phyloP scores from a whole-genome alignment of 2,113 vertebrate species.

The Brevimyrus niger region DNA sequence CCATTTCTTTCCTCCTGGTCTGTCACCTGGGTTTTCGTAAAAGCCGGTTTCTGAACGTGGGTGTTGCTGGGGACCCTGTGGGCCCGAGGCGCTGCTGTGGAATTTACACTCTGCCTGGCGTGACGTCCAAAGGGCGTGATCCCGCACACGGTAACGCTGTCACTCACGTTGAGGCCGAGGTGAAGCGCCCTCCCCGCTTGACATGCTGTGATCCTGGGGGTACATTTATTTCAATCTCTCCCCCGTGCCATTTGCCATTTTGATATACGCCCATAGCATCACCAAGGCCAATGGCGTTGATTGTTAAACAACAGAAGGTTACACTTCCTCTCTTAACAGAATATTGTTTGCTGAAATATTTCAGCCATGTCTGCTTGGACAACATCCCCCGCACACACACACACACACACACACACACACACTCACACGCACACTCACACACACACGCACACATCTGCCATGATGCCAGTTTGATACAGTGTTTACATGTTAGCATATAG shows the following conservation, averaged over 20 bases:
- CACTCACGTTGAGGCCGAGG: background rate
- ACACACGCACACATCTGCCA: background rate
- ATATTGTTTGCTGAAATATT: conserved; percentile 23
- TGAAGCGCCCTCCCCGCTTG: background rate
- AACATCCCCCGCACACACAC: background rate
- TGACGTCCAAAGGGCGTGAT: background rate
- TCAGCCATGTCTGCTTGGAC: background rate
- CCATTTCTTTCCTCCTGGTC: background rate
- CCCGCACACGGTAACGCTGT: background rate
- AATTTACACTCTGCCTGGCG: background rate
- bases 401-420: background rate
- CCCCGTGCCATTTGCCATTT: background rate
- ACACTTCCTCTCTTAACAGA: conserved; percentile 8
- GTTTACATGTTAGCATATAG: background rate
- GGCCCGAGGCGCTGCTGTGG: background rate
- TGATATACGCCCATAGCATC: background rate
- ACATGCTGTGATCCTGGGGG: background rate
- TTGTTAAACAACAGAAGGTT: conserved; percentile 17
- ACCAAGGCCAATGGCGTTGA: background rate
- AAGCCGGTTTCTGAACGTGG: background rate
- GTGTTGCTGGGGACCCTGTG: background rate
- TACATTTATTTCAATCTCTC: background rate
- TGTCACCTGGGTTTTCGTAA: background rate
- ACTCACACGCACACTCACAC: background rate
- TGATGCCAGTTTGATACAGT: background rate